phyloP scores from a whole-genome alignment of 2,888 invertebrate species.

The Tachina grossa region DNA sequence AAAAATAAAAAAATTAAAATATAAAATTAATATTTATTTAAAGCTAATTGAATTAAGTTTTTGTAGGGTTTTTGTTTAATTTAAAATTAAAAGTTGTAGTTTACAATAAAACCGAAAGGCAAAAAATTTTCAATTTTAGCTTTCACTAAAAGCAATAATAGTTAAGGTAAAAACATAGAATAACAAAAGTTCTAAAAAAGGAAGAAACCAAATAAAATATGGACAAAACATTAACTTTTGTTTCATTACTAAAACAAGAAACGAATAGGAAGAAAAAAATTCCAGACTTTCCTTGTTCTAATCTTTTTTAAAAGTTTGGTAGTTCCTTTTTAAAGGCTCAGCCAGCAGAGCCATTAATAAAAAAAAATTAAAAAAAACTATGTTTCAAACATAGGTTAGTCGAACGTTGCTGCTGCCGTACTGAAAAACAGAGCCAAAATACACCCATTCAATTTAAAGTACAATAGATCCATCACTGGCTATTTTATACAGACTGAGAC shows the following conservation, averaged over 20 bases:
- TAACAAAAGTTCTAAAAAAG: slow-evolving; percentile 40
- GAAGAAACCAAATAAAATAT: slow-evolving; percentile 22
- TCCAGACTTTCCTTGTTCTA: neutral
- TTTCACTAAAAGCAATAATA: slow-evolving; percentile 29
- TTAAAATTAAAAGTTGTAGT: slow-evolving; percentile 61
- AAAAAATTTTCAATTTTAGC: slow-evolving; percentile 45
- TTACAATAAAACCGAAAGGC: slow-evolving; percentile 64
- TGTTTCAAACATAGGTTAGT: neutral
- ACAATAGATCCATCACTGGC: too few relatives aligned
- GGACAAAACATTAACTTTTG: slow-evolving; percentile 41
- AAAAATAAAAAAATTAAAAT: slow-evolving; percentile 59
- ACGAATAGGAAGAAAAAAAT: neutral
- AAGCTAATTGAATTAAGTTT: slow-evolving; percentile 61
- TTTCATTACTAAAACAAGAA: slow-evolving; percentile 33
- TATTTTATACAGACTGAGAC: too few relatives aligned
- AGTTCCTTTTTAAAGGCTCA: slow-evolving; percentile 19
- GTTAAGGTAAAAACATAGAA: slow-evolving; percentile 26
- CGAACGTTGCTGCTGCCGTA: too few relatives aligned
- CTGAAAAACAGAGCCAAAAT: too few relatives aligned
- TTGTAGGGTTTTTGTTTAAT: slow-evolving; percentile 36
- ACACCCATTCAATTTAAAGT: too few relatives aligned
- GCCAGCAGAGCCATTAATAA: slow-evolving; percentile 43
- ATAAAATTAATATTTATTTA: slow-evolving; percentile 53
- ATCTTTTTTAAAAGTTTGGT: neutral
- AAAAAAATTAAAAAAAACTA: neutral